Evolutionary conservation across 2,888 invertebrate species (phyloP).

Genomic region (Hybos culiciformis): DNA sequence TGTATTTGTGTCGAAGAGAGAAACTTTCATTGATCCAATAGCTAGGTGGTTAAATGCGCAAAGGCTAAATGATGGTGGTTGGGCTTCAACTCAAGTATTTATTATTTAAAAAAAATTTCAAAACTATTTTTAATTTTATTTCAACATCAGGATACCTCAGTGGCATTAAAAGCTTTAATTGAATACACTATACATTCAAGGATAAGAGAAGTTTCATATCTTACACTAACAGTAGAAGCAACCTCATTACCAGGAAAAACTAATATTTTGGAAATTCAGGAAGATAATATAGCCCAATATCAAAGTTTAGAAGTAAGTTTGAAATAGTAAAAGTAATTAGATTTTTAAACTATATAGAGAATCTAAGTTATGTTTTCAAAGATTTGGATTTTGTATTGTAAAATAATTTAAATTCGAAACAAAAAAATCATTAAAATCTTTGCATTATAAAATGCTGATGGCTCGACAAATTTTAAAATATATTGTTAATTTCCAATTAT

Average conservation of each 20-base stretch:
- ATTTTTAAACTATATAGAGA: neutral
- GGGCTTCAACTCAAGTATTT: conserved; percentile 68
- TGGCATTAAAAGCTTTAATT: conserved; percentile 76
- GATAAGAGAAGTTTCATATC: conserved; percentile 67
- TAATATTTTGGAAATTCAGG: conserved; percentile 52
- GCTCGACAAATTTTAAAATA: conserved; percentile 12
- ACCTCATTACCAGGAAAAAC: conserved; percentile 60
- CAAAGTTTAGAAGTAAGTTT: conserved; percentile 57
- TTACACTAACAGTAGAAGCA: conserved; percentile 70
- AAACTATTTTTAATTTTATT: conserved; percentile 14
- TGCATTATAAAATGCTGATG: neutral
- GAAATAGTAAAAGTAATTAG: neutral
- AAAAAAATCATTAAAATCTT: neutral
- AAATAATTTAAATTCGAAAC: neutral
- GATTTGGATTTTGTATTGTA: neutral
- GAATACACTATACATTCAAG: conserved; percentile 78
- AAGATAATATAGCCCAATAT: conserved; percentile 62
- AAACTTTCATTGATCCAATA: conserved; percentile 66
- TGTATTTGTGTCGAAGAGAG: conserved; percentile 75
- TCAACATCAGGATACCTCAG: conserved; percentile 60
- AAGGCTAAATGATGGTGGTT: conserved; percentile 72
- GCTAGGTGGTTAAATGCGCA: conserved; percentile 86
- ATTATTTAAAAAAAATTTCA: conserved; percentile 1
- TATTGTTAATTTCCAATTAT: neutral
- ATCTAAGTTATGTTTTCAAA: neutral